phyloP scores from a whole-genome alignment of 2,888 invertebrate genomes.

The Bombylius discolor region DNA sequence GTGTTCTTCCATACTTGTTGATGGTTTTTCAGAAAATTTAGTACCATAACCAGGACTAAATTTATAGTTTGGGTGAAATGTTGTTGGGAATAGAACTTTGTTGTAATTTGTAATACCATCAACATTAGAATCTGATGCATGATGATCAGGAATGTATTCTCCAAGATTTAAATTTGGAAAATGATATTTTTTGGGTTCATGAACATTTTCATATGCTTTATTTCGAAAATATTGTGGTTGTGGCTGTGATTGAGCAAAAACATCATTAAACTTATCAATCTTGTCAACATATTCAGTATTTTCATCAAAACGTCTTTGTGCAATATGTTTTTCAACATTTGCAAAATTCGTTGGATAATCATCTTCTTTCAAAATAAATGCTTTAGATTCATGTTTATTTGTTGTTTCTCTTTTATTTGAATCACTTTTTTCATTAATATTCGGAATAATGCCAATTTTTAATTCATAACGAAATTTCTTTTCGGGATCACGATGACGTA shows the following conservation, averaged over 20 bases:
- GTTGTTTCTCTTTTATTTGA: slow-evolving; percentile 35
- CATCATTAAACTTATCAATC: slow-evolving; percentile 8
- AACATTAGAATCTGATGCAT: slow-evolving; percentile 13
- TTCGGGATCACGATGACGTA: slow-evolving; percentile 46
- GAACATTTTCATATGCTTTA: neutral
- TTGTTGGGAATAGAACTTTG: slow-evolving; percentile 22
- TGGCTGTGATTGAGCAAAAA: slow-evolving; percentile 6
- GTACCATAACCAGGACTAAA: neutral
- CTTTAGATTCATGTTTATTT: slow-evolving; percentile 42
- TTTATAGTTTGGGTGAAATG: slow-evolving; percentile 23
- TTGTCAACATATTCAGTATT: neutral
- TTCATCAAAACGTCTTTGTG: slow-evolving; percentile 6
- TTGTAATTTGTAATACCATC: slow-evolving; percentile 23
- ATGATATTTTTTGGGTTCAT: neutral
- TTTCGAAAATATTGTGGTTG: slow-evolving; percentile 11
- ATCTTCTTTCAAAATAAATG: slow-evolving; percentile 48
- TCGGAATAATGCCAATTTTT: slow-evolving; percentile 51
- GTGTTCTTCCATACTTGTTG: neutral
- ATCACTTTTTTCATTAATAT: slow-evolving; percentile 25
- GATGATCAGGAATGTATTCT: slow-evolving; percentile 24
- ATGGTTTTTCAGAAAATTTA: neutral
- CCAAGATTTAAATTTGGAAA: slow-evolving; percentile 26
- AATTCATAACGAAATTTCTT: slow-evolving; percentile 48
- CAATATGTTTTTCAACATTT: slow-evolving; percentile 7
- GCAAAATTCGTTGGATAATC: slow-evolving; percentile 33